These are phyloP conservation scores for Pipistrellus pipistrellus DNA, from an alignment of 2,797 vertebrate species.

Conservation along the genomic window DNA sequence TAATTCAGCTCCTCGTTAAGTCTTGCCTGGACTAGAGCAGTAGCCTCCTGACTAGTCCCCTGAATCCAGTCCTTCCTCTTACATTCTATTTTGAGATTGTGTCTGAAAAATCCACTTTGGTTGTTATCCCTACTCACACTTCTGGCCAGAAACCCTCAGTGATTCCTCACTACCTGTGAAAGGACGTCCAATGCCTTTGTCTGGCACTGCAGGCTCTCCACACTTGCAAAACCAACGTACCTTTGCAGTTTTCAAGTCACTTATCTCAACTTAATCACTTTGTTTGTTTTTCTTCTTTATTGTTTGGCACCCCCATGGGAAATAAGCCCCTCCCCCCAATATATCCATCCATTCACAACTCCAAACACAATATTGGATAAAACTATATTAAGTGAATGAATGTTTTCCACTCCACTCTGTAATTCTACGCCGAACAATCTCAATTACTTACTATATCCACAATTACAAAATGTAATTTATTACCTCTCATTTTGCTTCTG, in stretches of 20 bases:
- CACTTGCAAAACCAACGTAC: not conserved
- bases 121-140: not conserved
- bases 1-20: not conserved
- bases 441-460: not conserved
- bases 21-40: not conserved
- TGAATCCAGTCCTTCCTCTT: not conserved
- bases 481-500: not conserved
- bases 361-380: not conserved
- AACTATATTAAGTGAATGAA: not conserved
- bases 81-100: not conserved
- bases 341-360: not conserved
- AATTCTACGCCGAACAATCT: not conserved
- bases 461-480: not conserved
- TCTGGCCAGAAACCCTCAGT: not conserved
- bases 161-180: not conserved
- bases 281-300: conserved; percentile 14
- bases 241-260: not conserved
- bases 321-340: not conserved
- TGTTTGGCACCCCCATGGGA: not conserved
- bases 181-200: not conserved
- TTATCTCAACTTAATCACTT: not conserved
- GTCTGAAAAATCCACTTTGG: not conserved
- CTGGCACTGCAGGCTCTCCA: not conserved
- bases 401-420: not conserved
- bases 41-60: not conserved